A percentile compares a stretch with the other conserved stretches of the same genome.
Conservation (phyloP, 2,888 invertebrate genomes). For the Leptodirus hochenwartii region DNA sequence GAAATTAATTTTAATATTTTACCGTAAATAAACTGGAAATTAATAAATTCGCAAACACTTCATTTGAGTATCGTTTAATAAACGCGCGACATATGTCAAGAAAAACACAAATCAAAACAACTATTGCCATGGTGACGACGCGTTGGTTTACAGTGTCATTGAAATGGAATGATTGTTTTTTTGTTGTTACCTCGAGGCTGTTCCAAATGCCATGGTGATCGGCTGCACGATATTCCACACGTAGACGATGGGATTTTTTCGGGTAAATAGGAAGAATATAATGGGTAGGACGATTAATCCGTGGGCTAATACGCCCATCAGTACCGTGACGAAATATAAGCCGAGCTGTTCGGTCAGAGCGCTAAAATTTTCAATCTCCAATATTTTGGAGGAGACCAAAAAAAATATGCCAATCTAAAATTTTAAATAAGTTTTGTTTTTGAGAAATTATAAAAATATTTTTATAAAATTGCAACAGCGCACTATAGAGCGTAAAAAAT, state of each 20-base stretch:
- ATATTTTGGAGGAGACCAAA: conserved; percentile 42
- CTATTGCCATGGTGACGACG: too few species aligned
- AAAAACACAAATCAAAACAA: too few species aligned
- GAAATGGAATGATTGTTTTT: background rate
- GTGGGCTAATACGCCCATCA: conserved; percentile 46
- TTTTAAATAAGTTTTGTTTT: too few species aligned
- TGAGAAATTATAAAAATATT: too few species aligned
- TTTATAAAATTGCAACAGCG: too few species aligned
- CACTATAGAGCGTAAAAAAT: too few species aligned
- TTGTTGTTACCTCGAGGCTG: conserved; percentile 43
- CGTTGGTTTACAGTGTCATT: too few species aligned
- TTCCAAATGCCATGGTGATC: conserved; percentile 54
- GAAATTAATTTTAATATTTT: too few species aligned
- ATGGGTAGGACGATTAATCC: conserved; percentile 49
- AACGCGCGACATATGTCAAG: too few species aligned
- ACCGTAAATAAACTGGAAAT: too few species aligned
- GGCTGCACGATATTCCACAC: conserved; percentile 43
- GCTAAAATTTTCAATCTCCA: conserved; percentile 43
- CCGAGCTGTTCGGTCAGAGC: conserved; percentile 46
- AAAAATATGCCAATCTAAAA: conserved; percentile 36
- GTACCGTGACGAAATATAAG: conserved; percentile 51
- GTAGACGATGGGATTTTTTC: conserved; percentile 40
- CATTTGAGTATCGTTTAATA: too few species aligned
- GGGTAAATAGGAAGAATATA: conserved; percentile 39
- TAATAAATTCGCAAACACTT: too few species aligned